A percentile compares a stretch with the other conserved stretches of the same genome.
These are phyloP conservation scores for Notodonta ziczac DNA, from an alignment of 2,888 invertebrate genomes.

Conservation along the genomic window DNA sequence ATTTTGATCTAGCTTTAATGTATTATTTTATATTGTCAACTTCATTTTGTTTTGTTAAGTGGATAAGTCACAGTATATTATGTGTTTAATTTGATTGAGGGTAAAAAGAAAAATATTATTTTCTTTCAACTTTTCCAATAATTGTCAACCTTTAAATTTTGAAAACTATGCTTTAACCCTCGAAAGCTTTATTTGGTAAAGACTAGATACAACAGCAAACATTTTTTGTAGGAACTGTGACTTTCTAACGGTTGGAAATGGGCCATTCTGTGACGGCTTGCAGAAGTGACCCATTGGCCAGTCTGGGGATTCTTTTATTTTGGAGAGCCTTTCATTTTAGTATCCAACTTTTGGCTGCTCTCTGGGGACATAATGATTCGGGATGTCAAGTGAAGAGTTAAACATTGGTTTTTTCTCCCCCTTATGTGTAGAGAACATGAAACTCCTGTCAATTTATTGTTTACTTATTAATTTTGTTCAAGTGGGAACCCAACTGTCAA, in stretches of 20 bases:
- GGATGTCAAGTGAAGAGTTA: constrained; percentile 82
- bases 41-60: constrained; percentile 35
- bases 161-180: constrained; percentile 21
- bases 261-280: constrained; percentile 71
- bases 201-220: constrained; percentile 28
- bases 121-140: background rate
- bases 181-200: constrained; percentile 38
- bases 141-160: background rate
- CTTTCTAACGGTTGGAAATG: constrained; percentile 66
- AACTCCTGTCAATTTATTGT: background rate
- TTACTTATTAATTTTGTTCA: background rate
- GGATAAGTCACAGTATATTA: constrained; percentile 46
- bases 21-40: constrained; percentile 26
- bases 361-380: constrained; percentile 65
- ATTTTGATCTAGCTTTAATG: constrained; percentile 29
- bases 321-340: constrained; percentile 58
- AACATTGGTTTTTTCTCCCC: constrained; percentile 4
- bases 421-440: background rate
- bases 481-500: constrained; percentile 26
- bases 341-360: constrained; percentile 59
- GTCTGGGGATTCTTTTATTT: constrained; percentile 57
- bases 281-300: constrained; percentile 63
- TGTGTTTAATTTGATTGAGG: constrained; percentile 21
- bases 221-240: constrained; percentile 60
- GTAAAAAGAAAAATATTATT: constrained; percentile 8